Evolutionary conservation across 2,888 invertebrate genomes (phyloP).

Genomic region (Phasia obesa): DNA sequence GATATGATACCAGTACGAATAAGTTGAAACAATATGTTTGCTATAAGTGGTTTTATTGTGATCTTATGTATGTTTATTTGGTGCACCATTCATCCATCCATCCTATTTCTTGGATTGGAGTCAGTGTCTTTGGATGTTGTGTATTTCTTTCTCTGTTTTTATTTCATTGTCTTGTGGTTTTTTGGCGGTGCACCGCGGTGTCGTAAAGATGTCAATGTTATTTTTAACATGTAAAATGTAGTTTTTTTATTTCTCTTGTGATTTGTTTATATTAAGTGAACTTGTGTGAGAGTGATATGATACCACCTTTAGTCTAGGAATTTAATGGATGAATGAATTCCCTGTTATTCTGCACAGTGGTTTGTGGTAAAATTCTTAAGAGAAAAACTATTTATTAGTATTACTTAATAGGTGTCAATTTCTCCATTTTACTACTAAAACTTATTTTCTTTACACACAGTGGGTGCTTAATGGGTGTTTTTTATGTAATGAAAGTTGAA

Average conservation of each 20-base stretch:
- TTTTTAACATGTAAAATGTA: constrained; percentile 67
- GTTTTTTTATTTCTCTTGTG: constrained; percentile 47
- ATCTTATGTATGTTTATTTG: constrained; percentile 35
- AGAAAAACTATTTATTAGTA: neutral
- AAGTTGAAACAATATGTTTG: constrained; percentile 46
- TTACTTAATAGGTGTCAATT: neutral
- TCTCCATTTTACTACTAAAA: neutral
- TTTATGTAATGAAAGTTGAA: neutral
- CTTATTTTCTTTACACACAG: neutral
- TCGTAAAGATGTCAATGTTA: constrained; percentile 71
- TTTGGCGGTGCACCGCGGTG: constrained; percentile 46
- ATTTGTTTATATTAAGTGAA: constrained; percentile 63
- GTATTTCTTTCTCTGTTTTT: constrained; percentile 36
- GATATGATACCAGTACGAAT: constrained; percentile 35
- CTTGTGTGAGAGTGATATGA: constrained; percentile 56
- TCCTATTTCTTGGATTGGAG: constrained; percentile 39
- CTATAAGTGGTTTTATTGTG: constrained; percentile 64
- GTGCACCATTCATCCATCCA: constrained; percentile 14
- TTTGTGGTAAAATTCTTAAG: neutral
- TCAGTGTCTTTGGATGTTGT: constrained; percentile 16
- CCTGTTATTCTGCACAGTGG: constrained; percentile 47
- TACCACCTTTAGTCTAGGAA: constrained; percentile 62
- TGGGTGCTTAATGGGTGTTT: neutral
- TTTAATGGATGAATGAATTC: constrained; percentile 62
- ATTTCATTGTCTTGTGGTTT: constrained; percentile 63